These are phyloP conservation scores for Campaea margaritaria DNA, from an alignment of 2,888 invertebrate species.

Conservation along the genomic window DNA sequence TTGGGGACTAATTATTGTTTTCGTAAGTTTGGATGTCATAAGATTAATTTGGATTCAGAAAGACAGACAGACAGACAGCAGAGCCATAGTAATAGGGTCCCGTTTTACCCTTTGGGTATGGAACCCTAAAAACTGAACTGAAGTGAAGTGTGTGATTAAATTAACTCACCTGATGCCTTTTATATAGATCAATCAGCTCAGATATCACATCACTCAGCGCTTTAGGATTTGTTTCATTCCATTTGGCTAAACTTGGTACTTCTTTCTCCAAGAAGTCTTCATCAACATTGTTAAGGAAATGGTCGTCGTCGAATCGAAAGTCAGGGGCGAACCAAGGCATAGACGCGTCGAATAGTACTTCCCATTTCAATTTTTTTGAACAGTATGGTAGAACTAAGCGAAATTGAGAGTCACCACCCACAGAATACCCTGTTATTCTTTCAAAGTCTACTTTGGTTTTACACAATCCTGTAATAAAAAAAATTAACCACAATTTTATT, in stretches of 20 bases:
- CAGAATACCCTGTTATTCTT: constrained; percentile 63
- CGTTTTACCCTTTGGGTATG: no score
- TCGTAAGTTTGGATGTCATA: no score
- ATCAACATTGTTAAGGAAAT: constrained; percentile 86
- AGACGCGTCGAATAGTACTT: constrained; percentile 87
- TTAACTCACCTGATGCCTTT: constrained; percentile 85
- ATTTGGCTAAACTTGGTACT: constrained; percentile 86
- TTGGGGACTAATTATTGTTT: no score
- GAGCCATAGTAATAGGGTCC: no score
- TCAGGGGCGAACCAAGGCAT: constrained; percentile 89
- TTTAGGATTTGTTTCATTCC: constrained; percentile 86
- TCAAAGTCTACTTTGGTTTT: constrained; percentile 79
- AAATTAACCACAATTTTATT: not conserved
- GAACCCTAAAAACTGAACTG: no score
- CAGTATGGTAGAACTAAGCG: constrained; percentile 89
- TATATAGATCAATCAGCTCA: constrained; percentile 87
- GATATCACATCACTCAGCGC: constrained; percentile 86
- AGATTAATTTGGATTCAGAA: no score
- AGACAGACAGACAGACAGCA: no score
- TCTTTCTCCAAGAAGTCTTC: constrained; percentile 78
- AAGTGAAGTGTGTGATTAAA: not conserved
- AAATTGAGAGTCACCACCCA: constrained; percentile 83
- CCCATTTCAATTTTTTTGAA: constrained; percentile 88
- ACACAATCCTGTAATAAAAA: constrained; percentile 66
- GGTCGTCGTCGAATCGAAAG: constrained; percentile 89